phyloP scores from a whole-genome alignment of 2,113 vertebrate genomes.

The Acanthochromis polyacanthus region DNA sequence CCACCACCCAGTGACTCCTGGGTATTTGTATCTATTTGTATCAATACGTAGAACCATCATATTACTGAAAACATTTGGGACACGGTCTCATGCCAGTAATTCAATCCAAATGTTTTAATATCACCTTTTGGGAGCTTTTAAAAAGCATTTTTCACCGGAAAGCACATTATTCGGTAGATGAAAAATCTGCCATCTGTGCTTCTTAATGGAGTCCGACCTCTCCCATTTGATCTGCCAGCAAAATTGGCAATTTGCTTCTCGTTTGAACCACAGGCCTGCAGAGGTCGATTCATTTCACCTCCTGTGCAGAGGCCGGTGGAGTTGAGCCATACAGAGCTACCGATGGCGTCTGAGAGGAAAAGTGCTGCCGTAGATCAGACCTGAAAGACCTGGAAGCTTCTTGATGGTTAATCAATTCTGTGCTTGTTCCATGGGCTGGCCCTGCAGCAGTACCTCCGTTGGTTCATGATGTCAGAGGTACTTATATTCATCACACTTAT shows the following conservation, averaged over 20 bases:
- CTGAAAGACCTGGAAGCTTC: background rate
- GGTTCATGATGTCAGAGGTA: no score
- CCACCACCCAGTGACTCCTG: background rate
- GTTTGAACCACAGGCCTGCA: background rate
- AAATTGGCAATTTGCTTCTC: slow-evolving; percentile 46
- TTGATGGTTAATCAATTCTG: background rate
- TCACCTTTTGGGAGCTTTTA: background rate
- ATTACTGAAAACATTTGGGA: slow-evolving; percentile 11
- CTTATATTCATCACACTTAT: no score
- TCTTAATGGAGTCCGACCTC: slow-evolving; percentile 6
- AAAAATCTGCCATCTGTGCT: slow-evolving; percentile 28
- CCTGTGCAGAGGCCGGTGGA: slow-evolving; percentile 21
- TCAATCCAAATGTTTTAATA: slow-evolving; percentile 10
- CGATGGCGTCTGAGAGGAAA: background rate
- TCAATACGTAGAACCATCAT: slow-evolving; percentile 4
- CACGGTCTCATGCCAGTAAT: background rate
- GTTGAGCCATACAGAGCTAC: background rate
- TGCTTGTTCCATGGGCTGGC: background rate
- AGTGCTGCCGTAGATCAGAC: background rate
- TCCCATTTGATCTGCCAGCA: slow-evolving; percentile 35
- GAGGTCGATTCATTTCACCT: slow-evolving; percentile 44
- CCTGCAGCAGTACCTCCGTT: no score
- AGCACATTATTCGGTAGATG: background rate
- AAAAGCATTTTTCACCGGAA: background rate
- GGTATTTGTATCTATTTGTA: slow-evolving; percentile 1